A percentile compares a stretch with the other conserved stretches of the same genome.
Evolutionary conservation across 2,113 vertebrate species (phyloP).

Genomic region (Rhinichthys klamathensis): DNA sequence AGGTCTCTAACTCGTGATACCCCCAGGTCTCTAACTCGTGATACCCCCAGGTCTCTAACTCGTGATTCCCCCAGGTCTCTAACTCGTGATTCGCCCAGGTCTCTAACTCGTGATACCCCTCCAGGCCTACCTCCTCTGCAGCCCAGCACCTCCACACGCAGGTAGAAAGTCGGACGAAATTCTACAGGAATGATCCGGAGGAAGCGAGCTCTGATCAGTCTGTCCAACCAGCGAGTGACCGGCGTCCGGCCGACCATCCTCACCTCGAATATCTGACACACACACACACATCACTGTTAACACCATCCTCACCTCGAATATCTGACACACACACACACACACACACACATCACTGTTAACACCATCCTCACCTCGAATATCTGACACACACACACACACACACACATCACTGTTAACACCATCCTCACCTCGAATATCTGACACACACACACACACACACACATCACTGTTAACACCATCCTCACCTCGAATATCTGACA

Average conservation of each 20-base stretch:
- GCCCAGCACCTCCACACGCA: slow-evolving; percentile 79
- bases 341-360: too few relatives aligned
- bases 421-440: too few relatives aligned
- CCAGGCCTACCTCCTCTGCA: slow-evolving; percentile 77
- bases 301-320: slow-evolving; percentile 67
- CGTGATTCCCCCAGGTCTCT: background rate
- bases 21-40: too few relatives aligned
- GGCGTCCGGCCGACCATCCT: slow-evolving; percentile 72
- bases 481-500: too few relatives aligned
- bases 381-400: too few relatives aligned
- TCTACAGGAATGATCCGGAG: slow-evolving; percentile 79
- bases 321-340: slow-evolving; percentile 59
- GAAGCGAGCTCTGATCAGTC: slow-evolving; percentile 74
- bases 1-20: too few relatives aligned
- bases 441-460: too few relatives aligned
- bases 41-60: background rate
- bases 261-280: slow-evolving; percentile 77
- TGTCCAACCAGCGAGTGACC: slow-evolving; percentile 72
- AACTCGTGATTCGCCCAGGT: background rate
- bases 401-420: too few relatives aligned
- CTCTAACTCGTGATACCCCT: too few relatives aligned
- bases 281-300: too few relatives aligned
- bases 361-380: too few relatives aligned
- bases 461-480: too few relatives aligned
- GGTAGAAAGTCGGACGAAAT: slow-evolving; percentile 75